These are phyloP conservation scores for Anguilla marmorata DNA, from an alignment of 2,797 vertebrate species.

Conservation along the genomic window DNA sequence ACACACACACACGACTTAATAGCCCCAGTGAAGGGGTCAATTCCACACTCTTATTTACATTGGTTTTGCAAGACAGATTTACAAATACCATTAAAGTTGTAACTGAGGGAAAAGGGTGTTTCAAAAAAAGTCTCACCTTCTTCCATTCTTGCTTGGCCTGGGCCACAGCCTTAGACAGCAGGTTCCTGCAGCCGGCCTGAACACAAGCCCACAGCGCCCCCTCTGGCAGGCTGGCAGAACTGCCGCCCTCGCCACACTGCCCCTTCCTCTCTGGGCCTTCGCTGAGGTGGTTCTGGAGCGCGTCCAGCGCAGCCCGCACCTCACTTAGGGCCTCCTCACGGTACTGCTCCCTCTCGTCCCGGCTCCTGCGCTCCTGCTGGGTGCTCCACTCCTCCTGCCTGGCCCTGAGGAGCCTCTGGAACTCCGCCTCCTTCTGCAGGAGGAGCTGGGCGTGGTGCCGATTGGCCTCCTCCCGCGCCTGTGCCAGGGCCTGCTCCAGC, in stretches of 20 bases:
- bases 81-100: not conserved
- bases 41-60: not conserved
- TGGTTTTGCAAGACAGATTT: not conserved
- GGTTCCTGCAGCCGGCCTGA: constrained; percentile 68
- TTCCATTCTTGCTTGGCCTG: constrained; percentile 73
- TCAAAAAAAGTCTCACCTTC: constrained; percentile 71
- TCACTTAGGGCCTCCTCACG: constrained; percentile 72
- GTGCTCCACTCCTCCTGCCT: constrained; percentile 74
- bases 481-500: constrained; percentile 71
- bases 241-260: constrained; percentile 39
- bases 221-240: constrained; percentile 41
- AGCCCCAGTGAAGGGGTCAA: not conserved
- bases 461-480: constrained; percentile 71
- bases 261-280: constrained; percentile 40
- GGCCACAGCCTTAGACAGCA: constrained; percentile 62
- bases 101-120: not conserved
- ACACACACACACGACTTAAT: not conserved
- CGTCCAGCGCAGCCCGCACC: constrained; percentile 70
- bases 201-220: constrained; percentile 66
- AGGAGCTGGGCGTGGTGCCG: constrained; percentile 68
- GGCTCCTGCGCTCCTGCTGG: constrained; percentile 65
- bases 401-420: constrained; percentile 67
- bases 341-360: constrained; percentile 60
- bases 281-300: constrained; percentile 66
- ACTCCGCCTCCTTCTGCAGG: constrained; percentile 77